phyloP scores from a whole-genome alignment of 2,797 vertebrate genomes.

The Hipposideros larvatus region DNA sequence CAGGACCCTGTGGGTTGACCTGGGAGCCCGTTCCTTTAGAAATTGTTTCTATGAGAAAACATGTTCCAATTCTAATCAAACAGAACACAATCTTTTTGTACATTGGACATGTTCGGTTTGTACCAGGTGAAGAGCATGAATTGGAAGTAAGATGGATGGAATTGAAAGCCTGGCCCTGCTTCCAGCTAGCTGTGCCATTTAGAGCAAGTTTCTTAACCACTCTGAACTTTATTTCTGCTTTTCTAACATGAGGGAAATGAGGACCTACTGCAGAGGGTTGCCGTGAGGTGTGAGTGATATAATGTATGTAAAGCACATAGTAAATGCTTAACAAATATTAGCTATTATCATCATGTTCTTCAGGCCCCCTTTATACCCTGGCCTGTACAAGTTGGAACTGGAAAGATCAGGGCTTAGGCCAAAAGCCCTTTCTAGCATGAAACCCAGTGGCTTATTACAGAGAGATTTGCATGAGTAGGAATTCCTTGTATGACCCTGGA shows the following conservation, averaged over 20 bases:
- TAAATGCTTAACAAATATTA: background rate
- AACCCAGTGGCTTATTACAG: background rate
- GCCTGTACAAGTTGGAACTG: background rate
- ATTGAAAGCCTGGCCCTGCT: background rate
- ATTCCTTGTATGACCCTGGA: background rate
- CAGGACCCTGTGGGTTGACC: background rate
- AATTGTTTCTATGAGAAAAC: slow-evolving; percentile 45
- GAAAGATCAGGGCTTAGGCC: background rate
- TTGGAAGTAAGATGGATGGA: background rate
- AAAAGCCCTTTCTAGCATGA: background rate
- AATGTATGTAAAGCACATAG: background rate
- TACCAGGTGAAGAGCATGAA: background rate
- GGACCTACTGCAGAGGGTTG: background rate
- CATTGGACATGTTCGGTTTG: background rate
- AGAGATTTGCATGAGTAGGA: background rate
- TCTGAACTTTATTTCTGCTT: background rate
- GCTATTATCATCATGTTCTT: background rate
- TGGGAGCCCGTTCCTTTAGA: background rate
- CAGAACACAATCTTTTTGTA: background rate
- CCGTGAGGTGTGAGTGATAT: background rate
- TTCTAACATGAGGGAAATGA: background rate
- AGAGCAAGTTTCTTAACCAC: background rate
- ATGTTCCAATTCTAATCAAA: slow-evolving; percentile 28
- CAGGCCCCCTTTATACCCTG: background rate
- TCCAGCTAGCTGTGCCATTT: background rate